phyloP scores from a whole-genome alignment of 2,113 vertebrate species.

The Lepisosteus osseus region DNA sequence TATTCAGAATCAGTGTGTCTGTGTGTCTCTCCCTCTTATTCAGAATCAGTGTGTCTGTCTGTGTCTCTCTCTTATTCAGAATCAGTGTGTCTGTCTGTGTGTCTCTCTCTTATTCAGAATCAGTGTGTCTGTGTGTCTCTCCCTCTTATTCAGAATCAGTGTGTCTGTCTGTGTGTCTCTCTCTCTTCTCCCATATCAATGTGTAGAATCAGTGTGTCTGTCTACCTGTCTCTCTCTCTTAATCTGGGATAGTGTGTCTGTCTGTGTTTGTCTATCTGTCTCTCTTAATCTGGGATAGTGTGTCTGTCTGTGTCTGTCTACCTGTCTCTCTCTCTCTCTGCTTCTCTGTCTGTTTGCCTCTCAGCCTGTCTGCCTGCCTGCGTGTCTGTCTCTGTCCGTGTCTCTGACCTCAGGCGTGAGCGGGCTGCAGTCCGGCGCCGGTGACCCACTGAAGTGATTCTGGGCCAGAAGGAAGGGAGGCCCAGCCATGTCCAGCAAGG shows the following conservation, averaged over 20 bases:
- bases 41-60: too few relatives aligned
- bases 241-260: neutral
- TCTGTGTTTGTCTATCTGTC: neutral
- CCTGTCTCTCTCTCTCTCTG: neutral
- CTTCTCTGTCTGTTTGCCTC: neutral
- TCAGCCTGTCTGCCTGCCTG: neutral
- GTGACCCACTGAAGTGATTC: conserved; percentile 72
- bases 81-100: neutral
- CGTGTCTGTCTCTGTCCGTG: neutral
- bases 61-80: too few relatives aligned
- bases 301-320: neutral
- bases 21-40: too few relatives aligned
- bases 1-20: too few relatives aligned
- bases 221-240: too few relatives aligned
- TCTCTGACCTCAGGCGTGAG: conserved; percentile 71
- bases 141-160: neutral
- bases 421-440: conserved; percentile 74
- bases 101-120: neutral
- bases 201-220: too few relatives aligned
- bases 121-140: neutral
- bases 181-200: neutral
- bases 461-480: conserved; percentile 79
- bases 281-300: neutral
- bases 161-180: neutral
- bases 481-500: conserved; percentile 81